phyloP scores from a whole-genome alignment of 1,140 invertebrate genomes.

The Tribolium madens region DNA sequence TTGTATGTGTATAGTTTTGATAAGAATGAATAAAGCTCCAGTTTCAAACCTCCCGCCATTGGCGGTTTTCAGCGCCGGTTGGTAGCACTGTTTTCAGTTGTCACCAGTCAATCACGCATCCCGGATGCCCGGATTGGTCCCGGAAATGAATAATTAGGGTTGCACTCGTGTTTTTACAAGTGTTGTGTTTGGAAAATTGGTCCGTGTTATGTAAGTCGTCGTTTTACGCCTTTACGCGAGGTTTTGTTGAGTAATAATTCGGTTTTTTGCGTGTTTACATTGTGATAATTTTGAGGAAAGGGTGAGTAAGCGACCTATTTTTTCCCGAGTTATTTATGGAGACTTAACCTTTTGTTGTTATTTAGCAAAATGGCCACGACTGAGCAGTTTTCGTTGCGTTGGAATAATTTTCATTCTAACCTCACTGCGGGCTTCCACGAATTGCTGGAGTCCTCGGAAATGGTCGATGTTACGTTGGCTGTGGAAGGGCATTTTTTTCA shows the following conservation, averaged over 20 bases:
- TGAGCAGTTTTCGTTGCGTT: conserved; percentile 74
- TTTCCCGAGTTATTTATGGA: conserved; percentile 18
- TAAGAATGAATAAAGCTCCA: conserved; percentile 26
- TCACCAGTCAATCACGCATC: conserved; percentile 58
- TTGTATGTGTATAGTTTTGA: conserved; percentile 22
- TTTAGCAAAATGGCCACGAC: conserved; percentile 60
- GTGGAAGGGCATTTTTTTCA: conserved; percentile 78
- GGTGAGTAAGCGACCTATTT: conserved; percentile 41
- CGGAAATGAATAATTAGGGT: conserved; percentile 64
- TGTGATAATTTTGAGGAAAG: conserved; percentile 9
- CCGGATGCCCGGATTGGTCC: conserved; percentile 63
- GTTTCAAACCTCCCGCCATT: conserved; percentile 25
- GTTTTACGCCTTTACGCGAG: not conserved
- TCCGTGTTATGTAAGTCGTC: conserved; percentile 55
- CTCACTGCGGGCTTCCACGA: conserved; percentile 73
- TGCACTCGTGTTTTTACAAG: conserved; percentile 51
- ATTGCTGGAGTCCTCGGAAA: conserved; percentile 74
- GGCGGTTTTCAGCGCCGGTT: conserved; percentile 14
- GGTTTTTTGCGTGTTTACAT: not conserved
- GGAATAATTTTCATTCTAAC: conserved; percentile 77
- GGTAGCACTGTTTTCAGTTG: conserved; percentile 25
- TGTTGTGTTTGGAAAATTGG: not conserved
- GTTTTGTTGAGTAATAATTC: not conserved
- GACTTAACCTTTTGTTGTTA: conserved; percentile 29
- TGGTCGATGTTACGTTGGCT: conserved; percentile 80